Evolutionary conservation across 2,113 vertebrate species (phyloP), one percentile per base, ranked within the genome.

Genomic region (Callipepla squamata): DNA sequence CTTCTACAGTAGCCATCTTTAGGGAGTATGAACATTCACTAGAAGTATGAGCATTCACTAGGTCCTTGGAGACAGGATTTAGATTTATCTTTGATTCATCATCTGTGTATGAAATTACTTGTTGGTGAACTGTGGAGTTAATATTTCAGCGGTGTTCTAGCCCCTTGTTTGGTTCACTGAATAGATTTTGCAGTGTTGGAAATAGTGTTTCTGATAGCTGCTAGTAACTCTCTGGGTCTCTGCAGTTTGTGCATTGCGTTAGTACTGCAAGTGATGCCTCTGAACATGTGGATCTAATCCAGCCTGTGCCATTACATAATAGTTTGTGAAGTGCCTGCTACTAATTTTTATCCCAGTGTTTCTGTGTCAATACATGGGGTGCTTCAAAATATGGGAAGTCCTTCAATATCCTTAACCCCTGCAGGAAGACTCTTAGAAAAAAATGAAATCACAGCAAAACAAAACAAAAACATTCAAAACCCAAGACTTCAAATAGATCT

Each of bases 221-320:
- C 15, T 30, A 17, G 47, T 63, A 3, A 5, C 67, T 76, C 5
- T 30, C 50, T 61, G 40, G 3, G 4, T 44, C 57, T 81, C n/a
- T 73, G 13, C 0, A 1, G 23, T 69, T 73, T 61, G 7, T 8
- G n/a, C 8, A 8, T 45, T 73, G 21, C 42, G 40, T 18, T 47
- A 32, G 15, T 48, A 15, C 19, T 44, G 38, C 12, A 78, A 65
- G 32, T 10, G 19, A 70, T 70, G 55, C 32, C 17, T 74, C 77
- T 51, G 53, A 73, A n/a, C 7, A 11, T 0, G 1, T 36, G 26
- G 13, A 70, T 87, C 48, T 69, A 7, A 38, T 20, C 0, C 14
- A 30, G 57, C 67, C 4, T 91, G 12, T 83, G 17, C 28, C 8
- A 7, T 28, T 79, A 17, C 5, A 3, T 30, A 30, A 28, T 55